phyloP scores from a whole-genome alignment of 2,888 invertebrate species.

The Leptothorax acervorum region DNA sequence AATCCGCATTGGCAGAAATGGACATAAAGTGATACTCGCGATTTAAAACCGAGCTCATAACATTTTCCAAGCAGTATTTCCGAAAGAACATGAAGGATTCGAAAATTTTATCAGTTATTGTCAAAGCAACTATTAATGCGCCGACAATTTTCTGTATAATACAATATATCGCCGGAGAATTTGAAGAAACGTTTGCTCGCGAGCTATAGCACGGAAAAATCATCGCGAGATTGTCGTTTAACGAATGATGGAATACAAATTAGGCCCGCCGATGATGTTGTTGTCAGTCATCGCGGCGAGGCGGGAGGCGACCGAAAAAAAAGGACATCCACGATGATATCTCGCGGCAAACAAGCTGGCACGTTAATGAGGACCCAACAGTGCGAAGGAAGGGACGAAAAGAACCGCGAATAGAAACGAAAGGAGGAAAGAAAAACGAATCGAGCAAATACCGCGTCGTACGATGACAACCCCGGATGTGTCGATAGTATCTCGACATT shows the following conservation, averaged over 20 bases:
- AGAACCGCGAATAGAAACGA: slow-evolving; percentile 59
- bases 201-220: not conserved
- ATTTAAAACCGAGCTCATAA: not conserved
- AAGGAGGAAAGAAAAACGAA: slow-evolving; percentile 60
- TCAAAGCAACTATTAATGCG: not conserved
- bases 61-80: not conserved
- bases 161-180: not conserved
- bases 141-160: not conserved
- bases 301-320: slow-evolving; percentile 62
- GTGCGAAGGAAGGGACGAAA: slow-evolving; percentile 64
- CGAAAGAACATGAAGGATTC: slow-evolving; percentile 5
- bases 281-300: slow-evolving; percentile 44
- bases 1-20: too few relatives aligned
- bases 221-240: slow-evolving; percentile 17
- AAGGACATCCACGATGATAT: slow-evolving; percentile 77
- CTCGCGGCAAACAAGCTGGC: slow-evolving; percentile 79
- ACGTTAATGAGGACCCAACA: slow-evolving; percentile 78
- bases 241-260: slow-evolving; percentile 59
- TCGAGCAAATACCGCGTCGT: slow-evolving; percentile 65
- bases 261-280: slow-evolving; percentile 57
- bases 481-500: slow-evolving; percentile 72
- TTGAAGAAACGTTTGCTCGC: not conserved
- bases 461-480: slow-evolving; percentile 70
- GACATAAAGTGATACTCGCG: not conserved
- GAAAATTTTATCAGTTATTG: not conserved